phyloP scores from a whole-genome alignment of 1,140 invertebrate genomes.

The Zaprionus gabonicus region DNA sequence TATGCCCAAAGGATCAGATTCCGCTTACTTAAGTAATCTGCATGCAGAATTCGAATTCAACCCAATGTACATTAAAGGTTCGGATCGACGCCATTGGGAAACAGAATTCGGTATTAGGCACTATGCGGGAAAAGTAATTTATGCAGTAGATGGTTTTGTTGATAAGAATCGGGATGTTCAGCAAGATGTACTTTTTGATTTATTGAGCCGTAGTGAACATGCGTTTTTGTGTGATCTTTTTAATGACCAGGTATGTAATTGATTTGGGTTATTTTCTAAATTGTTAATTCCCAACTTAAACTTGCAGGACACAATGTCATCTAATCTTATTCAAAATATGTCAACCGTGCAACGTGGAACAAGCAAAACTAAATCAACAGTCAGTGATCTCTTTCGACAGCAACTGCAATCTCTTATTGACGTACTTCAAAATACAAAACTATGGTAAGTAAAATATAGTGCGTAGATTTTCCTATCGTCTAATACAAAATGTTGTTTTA shows the following conservation, averaged over 20 bases:
- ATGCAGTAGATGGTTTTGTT: conserved; percentile 96
- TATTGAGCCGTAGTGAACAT: conserved; percentile 94
- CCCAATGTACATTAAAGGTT: conserved; percentile 94
- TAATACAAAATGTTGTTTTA: neutral
- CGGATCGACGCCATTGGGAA: conserved; percentile 95
- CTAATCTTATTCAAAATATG: conserved; percentile 68
- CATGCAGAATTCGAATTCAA: conserved; percentile 95
- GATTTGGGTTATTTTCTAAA: neutral
- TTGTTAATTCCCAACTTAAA: neutral
- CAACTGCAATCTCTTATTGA: conserved; percentile 96
- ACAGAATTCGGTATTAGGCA: conserved; percentile 96
- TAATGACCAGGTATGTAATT: conserved; percentile 88
- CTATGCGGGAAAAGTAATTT: conserved; percentile 97
- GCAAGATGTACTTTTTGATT: conserved; percentile 97
- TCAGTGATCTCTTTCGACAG: conserved; percentile 96
- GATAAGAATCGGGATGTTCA: conserved; percentile 98
- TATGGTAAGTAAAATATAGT: conserved; percentile 89
- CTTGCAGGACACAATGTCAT: conserved; percentile 42
- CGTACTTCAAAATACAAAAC: conserved; percentile 95
- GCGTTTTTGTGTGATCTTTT: conserved; percentile 95
- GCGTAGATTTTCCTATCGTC: neutral
- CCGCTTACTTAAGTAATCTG: conserved; percentile 95
- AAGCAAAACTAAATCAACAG: conserved; percentile 95
- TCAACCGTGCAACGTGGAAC: conserved; percentile 92
- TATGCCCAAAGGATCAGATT: conserved; percentile 96